Conservation (phyloP, 2,113 vertebrate species). For the Clarias macrocephalus region DNA sequence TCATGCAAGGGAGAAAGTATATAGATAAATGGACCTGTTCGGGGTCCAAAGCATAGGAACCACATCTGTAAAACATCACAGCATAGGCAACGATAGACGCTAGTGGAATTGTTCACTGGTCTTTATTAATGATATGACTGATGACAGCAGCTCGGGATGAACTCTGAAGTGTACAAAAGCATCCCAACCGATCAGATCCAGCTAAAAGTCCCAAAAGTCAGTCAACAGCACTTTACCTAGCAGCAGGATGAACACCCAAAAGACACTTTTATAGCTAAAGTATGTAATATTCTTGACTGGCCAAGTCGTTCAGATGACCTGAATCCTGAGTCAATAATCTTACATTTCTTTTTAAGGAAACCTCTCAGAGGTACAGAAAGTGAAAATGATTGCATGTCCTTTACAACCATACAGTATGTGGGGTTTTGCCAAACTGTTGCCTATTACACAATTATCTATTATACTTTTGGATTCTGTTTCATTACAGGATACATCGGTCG, state of each 20-base stretch:
- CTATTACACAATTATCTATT: neutral
- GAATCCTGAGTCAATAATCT: neutral
- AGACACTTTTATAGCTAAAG: neutral
- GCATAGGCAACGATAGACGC: neutral
- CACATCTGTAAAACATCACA: conserved; percentile 28
- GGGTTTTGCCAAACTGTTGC: neutral
- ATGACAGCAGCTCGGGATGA: conserved; percentile 5
- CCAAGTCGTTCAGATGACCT: neutral
- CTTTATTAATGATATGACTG: conserved; percentile 23
- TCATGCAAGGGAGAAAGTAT: neutral
- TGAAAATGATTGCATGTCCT: neutral
- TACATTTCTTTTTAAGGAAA: neutral
- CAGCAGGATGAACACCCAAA: conserved; percentile 3
- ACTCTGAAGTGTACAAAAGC: conserved; percentile 15
- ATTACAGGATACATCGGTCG: neutral
- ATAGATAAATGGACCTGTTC: conserved; percentile 12
- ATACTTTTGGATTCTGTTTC: neutral
- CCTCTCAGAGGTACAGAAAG: neutral
- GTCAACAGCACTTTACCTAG: conserved; percentile 4
- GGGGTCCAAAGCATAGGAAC: conserved; percentile 1
- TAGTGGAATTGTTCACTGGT: conserved; percentile 13
- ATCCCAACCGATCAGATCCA: conserved; percentile 7
- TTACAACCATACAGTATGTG: neutral
- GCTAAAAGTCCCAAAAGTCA: neutral
- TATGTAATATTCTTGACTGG: conserved; percentile 3